Base-by-base conservation (phyloP, 2,113 vertebrate genomes). In the Erpornis zantholeuca region DNA sequence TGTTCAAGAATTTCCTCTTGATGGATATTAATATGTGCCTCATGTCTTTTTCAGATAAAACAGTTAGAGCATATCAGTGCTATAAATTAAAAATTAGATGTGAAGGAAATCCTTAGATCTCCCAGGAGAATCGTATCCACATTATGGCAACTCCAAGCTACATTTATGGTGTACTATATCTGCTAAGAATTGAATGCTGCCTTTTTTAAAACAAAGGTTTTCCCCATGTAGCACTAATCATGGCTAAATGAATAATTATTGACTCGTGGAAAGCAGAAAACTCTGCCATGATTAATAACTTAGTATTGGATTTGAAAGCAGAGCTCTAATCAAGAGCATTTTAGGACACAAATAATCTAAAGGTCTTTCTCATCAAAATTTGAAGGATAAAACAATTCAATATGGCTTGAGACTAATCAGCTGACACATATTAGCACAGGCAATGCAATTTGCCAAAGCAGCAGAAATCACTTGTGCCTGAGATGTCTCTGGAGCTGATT, bases 31-130 rank as follows among this genome's bases (percentile, higher is more conserved):
- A 36, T 40, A 56, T 22, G 17, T 65, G 9, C n/a, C 61, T 84
- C 35, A 9, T 68, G 53, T 28, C 56, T 82, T 82, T 94, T 94
- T 79, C 40, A 72, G 44, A 82, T 88, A 90, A 87, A 90, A 54
- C 45, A 73, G 61, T 76, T 82, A 56, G 5, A 76, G 15, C 6
- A 19, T 72, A 69, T 65, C 25, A 65, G 16, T 69, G 24, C 35
- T 72, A 63, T 88, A 90, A 88, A 78, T 88, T 60, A 66, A 90
- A 90, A 92, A 83, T 83, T 66, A 88, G 50, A 84, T 45, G 44
- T 72, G 70, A 24, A 89, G 35, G 28, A 92, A 90, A 82, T 82
- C 15, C 29, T 50, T 40, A 79, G 11, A 27, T 24, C 5, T 84
- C 57, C 53, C 44, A 45, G 33, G n/a, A 72, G 78, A 92, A 57